Base-by-base conservation (phyloP, 2,113 vertebrate genomes). In the Podarcis muralis region DNA sequence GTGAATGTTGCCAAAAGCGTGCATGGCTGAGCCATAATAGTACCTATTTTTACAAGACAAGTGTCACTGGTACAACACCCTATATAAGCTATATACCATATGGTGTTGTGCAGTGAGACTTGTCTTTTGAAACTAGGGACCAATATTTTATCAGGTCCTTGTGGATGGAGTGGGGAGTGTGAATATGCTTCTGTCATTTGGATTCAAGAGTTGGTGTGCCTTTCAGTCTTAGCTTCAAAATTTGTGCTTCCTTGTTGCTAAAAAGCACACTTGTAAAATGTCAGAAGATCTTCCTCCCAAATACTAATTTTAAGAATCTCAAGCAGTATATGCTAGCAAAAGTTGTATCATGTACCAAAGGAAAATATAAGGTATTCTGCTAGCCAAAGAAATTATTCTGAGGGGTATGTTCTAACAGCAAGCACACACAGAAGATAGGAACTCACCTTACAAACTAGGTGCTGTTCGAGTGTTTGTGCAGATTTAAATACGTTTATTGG, bases 11-110 rank as follows among this genome's bases (percentile, higher is more conserved):
- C 72, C 43, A 40, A 48, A 76, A 83, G 13, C 12, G 48, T 83
- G 59, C 59, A 83, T 76, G 72, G 37, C 22, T 88, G 59, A 88
- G 76, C 71, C 71, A 83, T 83, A 69, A 65, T 35, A 25, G 80
- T 40, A 43, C 9, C 72, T 83, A 48, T 83, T 37, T 82, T 83
- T 69, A 40, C 4, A 88, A 78, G 30, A 48, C 8, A 68, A 35
- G 53, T 5, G 4, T 27, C 15, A 68, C 40, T 77, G 20, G 40
- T 57, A 32, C 15, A 77, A 15, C 30, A 0, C 30, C 72, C 77
- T 68, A 18, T 53, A 77, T 23, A 83, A 30, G 20, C 22, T 83
- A 77, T 83, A 77, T 68, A 22, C n/a, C 23, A 40, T 66, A 43
- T 66, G 59, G 15, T 30, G 23, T 43, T 22, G 16, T 43, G 43